These are phyloP conservation scores for Megalops atlanticus DNA, from an alignment of 2,113 vertebrate genomes.

Conservation along the genomic window DNA sequence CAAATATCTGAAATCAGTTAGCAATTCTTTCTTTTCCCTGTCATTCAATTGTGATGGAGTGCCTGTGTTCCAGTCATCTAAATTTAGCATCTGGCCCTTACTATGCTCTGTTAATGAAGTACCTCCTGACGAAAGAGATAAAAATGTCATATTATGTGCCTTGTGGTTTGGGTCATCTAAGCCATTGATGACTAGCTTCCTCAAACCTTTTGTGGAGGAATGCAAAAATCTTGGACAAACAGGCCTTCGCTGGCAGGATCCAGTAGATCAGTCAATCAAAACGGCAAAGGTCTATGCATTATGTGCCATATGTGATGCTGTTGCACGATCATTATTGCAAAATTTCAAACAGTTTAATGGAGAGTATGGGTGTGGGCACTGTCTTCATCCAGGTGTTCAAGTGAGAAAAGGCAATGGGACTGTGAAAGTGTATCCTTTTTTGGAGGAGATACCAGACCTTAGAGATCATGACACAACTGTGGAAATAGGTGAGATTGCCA, in stretches of 20 bases:
- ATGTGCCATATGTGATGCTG: conserved; percentile 36
- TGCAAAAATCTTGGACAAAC: conserved; percentile 27
- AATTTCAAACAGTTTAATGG: conserved; percentile 35
- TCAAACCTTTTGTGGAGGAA: conserved; percentile 32
- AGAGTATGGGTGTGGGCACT: conserved; percentile 31
- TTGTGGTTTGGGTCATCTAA: conserved; percentile 34
- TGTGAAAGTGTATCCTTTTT: conserved; percentile 25
- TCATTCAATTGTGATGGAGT: conserved; percentile 36
- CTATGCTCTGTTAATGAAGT: conserved; percentile 23
- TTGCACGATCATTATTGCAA: conserved; percentile 29
- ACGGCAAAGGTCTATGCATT: conserved; percentile 10
- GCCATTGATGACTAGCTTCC: conserved; percentile 21
- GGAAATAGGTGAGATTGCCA: conserved; percentile 28
- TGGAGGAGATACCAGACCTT: conserved; percentile 12
- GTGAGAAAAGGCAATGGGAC: conserved; percentile 26
- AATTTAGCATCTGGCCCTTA: conserved; percentile 36
- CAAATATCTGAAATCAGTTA: conserved; percentile 24
- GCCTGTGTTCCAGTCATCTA: conserved; percentile 33
- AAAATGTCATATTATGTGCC: conserved; percentile 27
- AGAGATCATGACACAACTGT: conserved; percentile 36
- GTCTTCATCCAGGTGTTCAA: conserved; percentile 32
- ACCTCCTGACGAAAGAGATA: neutral
- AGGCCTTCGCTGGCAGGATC: conserved; percentile 30
- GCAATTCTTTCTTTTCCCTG: conserved; percentile 29
- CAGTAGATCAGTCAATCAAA: conserved; percentile 27